Evolutionary conservation across 1,140 invertebrate species (phyloP).

Genomic region (Apis florea): DNA sequence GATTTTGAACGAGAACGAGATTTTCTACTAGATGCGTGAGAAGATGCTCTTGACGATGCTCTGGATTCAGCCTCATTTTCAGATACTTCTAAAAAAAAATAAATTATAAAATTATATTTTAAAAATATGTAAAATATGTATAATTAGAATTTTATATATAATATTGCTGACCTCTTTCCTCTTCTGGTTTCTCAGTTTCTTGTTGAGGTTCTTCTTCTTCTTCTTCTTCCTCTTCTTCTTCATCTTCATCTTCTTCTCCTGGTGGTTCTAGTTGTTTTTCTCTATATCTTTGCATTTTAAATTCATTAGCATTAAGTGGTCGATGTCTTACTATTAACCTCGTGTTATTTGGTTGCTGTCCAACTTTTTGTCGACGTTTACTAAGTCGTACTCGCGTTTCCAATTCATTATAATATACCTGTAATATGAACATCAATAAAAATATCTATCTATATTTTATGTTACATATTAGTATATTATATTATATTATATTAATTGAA

Average conservation of each 20-base stretch:
- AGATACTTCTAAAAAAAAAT: slow-evolving; percentile 55
- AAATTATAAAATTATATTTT: not conserved
- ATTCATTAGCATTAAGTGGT: slow-evolving; percentile 91
- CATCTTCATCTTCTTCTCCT: slow-evolving; percentile 89
- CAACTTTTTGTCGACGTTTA: slow-evolving; percentile 91
- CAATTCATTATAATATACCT: slow-evolving; percentile 96
- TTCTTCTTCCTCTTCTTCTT: slow-evolving; percentile 77
- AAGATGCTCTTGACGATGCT: slow-evolving; percentile 70
- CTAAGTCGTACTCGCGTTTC: slow-evolving; percentile 96
- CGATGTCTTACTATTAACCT: slow-evolving; percentile 94
- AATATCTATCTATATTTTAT: not conserved
- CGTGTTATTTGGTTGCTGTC: slow-evolving; percentile 88
- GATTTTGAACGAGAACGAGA: slow-evolving; percentile 71
- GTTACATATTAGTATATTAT: not conserved
- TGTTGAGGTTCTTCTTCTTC: slow-evolving; percentile 68
- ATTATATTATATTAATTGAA: too few species aligned
- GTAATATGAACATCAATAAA: slow-evolving; percentile 7
- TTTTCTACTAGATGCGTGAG: slow-evolving; percentile 69
- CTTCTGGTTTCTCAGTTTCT: slow-evolving; percentile 70
- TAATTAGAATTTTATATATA: not conserved
- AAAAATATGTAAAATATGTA: not conserved
- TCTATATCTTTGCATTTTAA: slow-evolving; percentile 91
- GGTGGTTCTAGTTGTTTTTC: slow-evolving; percentile 94
- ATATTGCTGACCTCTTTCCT: slow-evolving; percentile 67
- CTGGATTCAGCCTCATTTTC: slow-evolving; percentile 70